Base-by-base conservation (phyloP, 1,140 invertebrate species). In the Lanistes nyassanus region DNA sequence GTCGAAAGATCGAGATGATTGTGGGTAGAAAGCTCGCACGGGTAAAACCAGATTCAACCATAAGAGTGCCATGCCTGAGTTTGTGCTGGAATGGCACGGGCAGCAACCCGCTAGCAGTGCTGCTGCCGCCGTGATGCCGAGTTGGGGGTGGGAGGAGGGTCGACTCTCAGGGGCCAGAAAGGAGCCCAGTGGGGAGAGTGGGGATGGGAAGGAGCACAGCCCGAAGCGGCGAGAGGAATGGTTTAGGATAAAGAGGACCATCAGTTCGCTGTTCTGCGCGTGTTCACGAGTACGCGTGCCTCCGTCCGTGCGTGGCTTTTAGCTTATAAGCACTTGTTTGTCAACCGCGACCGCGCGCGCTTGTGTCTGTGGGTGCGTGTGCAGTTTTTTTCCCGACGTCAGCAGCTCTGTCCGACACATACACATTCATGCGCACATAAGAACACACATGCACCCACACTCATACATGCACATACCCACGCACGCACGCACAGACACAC, bases 31-130 rank as follows among this genome's bases (percentile, higher is more conserved):
- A 60, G 56, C 56, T 60, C 56, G 23, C 56, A 31, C 56, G n/a
- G 56, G 56, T 60, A 60, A 60, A 60, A 60, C 56, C 56, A 60
- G 56, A 60, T 60, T 60, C 56, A 60, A 60, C 56, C 29, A 60
- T 60, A 60, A 60, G 56, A 31, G 29, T 60, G 56, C 56, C 56
- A 60, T 60, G 56, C 56, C 56, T n/a, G 56, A 60, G 56, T 60
- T 60, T 60, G 56, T 60, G 56, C 56, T 60, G 56, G 56, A 60
- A 60, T 60, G 56, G 56, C 56, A 60, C 13, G 11, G 29, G 29
- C 13, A 23, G 56, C 56, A 11, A 11, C 13, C 56, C 56, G 56
- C 56, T 26, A 23, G n/a, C n/a, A n/a, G n/a, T n/a, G n/a, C 11
- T 31, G 23, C 56, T 60, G 23, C n/a, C 56, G 56, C 56, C 56